Evolutionary conservation across 2,113 vertebrate species (phyloP).

Genomic region (Oxyruncus cristatus): DNA sequence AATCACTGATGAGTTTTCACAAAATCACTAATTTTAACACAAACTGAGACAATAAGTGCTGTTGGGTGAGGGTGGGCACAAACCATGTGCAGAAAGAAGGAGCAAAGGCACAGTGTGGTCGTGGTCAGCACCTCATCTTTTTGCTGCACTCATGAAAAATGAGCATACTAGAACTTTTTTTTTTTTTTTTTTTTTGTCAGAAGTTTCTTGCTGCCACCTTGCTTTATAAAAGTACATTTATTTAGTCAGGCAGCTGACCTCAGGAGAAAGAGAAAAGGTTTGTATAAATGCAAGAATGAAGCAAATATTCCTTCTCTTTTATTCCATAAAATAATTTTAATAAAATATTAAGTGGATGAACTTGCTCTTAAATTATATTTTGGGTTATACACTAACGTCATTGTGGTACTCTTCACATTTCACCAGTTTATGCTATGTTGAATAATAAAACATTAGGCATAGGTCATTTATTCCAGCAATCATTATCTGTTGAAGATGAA

Average conservation of each 20-base stretch:
- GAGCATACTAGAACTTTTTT: not conserved
- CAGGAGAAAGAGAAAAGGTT: not conserved
- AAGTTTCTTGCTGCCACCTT: slow-evolving; percentile 68
- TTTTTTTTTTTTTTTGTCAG: slow-evolving; percentile 10
- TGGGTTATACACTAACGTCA: not conserved
- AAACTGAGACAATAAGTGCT: not conserved
- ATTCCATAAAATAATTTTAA: not conserved
- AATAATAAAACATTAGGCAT: not conserved
- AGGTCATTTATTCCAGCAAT: not conserved
- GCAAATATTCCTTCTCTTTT: not conserved
- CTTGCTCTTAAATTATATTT: not conserved
- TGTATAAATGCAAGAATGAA: not conserved
- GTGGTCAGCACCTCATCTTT: not conserved
- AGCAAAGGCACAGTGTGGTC: not conserved
- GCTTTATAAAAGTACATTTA: slow-evolving; percentile 63
- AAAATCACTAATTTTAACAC: not conserved
- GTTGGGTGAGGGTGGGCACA: not conserved
- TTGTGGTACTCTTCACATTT: not conserved
- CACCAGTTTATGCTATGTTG: not conserved
- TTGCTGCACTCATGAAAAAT: slow-evolving; percentile 8
- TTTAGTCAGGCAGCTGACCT: slow-evolving; percentile 57
- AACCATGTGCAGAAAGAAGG: not conserved
- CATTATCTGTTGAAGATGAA: not conserved
- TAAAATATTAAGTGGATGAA: not conserved
- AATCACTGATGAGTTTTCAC: not conserved